phyloP scores from a whole-genome alignment of 2,113 vertebrate genomes.

The Myotis yumanensis region DNA sequence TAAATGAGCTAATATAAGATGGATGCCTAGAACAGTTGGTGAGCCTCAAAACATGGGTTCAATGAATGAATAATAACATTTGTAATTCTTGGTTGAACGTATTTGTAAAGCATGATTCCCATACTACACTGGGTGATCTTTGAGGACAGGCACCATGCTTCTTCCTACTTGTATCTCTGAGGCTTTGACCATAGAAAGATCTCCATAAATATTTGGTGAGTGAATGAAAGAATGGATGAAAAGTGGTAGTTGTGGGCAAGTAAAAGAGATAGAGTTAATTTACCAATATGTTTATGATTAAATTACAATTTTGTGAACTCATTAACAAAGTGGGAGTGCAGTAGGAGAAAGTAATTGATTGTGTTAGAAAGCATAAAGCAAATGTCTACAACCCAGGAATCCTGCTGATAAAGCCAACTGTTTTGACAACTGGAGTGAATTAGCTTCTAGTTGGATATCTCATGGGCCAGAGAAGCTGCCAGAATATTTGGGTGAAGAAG shows the following conservation, averaged over 20 bases:
- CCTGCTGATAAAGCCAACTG: neutral
- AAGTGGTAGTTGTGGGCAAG: neutral
- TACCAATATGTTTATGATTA: neutral
- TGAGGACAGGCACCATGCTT: neutral
- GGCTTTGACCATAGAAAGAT: neutral
- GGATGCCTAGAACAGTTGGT: neutral
- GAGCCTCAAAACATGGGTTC: neutral
- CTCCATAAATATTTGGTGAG: neutral
- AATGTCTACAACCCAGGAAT: neutral
- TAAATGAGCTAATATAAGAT: neutral
- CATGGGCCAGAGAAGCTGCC: neutral
- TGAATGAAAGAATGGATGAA: neutral
- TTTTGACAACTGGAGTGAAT: neutral
- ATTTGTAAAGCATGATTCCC: neutral
- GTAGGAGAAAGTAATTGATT: neutral
- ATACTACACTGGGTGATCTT: neutral
- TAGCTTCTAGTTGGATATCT: neutral
- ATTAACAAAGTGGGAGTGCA: neutral
- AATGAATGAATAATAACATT: neutral
- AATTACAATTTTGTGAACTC: slow-evolving; percentile 2
- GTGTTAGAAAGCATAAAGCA: neutral
- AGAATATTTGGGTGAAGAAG: neutral
- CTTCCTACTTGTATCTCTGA: neutral
- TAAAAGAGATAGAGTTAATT: neutral
- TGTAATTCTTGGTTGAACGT: neutral